Percentiles rank a stretch among this genome's conserved stretches.
Conservation (phyloP, 2,797 vertebrate species). For the Mus spretus region DNA sequence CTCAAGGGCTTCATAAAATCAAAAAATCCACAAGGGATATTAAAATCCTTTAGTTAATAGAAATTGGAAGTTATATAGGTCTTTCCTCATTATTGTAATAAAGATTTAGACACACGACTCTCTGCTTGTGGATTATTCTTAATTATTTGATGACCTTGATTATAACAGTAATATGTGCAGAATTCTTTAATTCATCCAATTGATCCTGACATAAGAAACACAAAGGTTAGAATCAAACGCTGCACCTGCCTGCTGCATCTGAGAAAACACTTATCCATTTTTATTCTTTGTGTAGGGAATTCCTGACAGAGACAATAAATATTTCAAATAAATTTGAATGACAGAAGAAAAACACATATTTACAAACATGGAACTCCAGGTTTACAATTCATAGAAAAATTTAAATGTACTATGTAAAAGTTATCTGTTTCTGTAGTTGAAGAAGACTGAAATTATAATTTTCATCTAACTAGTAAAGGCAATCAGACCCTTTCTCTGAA, state of each 20-base stretch:
- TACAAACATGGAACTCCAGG: constrained; percentile 58
- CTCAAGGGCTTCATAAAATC: constrained; percentile 86
- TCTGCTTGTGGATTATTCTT: constrained; percentile 74
- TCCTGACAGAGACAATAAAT: constrained; percentile 83
- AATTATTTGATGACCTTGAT: constrained; percentile 83
- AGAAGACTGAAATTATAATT: constrained; percentile 94
- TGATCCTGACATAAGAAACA: constrained; percentile 83
- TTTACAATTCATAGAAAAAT: constrained; percentile 86
- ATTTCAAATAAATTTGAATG: constrained; percentile 85
- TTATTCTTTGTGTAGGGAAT: constrained; percentile 82
- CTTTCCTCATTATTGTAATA: constrained; percentile 84
- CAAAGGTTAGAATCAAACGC: constrained; percentile 78
- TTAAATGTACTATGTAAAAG: constrained; percentile 82
- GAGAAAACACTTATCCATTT: constrained; percentile 70
- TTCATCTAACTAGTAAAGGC: constrained; percentile 97
- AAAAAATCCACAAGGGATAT: constrained; percentile 86
- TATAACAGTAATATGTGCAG: constrained; percentile 71
- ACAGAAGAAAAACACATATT: constrained; percentile 52
- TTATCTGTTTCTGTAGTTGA: constrained; percentile 88
- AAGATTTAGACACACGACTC: constrained; percentile 78
- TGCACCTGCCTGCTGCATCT: constrained; percentile 85
- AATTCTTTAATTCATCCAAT: constrained; percentile 80
- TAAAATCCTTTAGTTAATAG: constrained; percentile 85
- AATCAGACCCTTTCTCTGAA: constrained; percentile 99
- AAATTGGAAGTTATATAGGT: constrained; percentile 85